phyloP scores from a whole-genome alignment of 2,113 vertebrate species.

The Motacilla tschutschensis region DNA sequence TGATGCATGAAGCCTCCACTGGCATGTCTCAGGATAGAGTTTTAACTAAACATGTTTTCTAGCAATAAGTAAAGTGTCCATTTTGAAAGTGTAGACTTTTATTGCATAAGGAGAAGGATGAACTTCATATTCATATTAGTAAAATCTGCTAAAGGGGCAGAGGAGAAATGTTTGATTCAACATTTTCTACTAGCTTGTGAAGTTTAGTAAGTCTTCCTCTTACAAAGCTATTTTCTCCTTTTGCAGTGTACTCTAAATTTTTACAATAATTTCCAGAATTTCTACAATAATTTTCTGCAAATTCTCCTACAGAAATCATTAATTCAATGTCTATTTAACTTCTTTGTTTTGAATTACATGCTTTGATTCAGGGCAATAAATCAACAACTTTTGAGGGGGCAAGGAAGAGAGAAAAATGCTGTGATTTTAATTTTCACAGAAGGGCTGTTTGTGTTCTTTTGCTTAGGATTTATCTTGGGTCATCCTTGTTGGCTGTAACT shows the following conservation, averaged over 20 bases:
- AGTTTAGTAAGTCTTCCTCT: background rate
- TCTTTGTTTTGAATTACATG: background rate
- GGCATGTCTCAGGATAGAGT: background rate
- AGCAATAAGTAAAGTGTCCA: background rate
- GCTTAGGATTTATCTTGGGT: background rate
- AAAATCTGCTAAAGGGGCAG: background rate
- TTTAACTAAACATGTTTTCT: slow-evolving; percentile 26
- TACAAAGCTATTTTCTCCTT: background rate
- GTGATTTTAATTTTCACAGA: background rate
- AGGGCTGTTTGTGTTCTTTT: background rate
- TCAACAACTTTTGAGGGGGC: background rate
- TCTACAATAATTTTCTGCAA: background rate
- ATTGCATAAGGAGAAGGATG: background rate
- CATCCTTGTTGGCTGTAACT: background rate
- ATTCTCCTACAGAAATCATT: background rate
- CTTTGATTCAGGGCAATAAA: background rate
- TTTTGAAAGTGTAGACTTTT: background rate
- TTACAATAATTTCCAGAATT: background rate
- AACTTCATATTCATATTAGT: background rate
- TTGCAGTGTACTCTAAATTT: background rate
- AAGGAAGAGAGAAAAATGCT: background rate
- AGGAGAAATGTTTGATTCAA: background rate
- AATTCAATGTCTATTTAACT: background rate
- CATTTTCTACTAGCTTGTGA: background rate
- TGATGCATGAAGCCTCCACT: background rate